These are phyloP conservation scores for Saccopteryx bilineata DNA, from an alignment of 2,113 vertebrate species.

Conservation along the genomic window DNA sequence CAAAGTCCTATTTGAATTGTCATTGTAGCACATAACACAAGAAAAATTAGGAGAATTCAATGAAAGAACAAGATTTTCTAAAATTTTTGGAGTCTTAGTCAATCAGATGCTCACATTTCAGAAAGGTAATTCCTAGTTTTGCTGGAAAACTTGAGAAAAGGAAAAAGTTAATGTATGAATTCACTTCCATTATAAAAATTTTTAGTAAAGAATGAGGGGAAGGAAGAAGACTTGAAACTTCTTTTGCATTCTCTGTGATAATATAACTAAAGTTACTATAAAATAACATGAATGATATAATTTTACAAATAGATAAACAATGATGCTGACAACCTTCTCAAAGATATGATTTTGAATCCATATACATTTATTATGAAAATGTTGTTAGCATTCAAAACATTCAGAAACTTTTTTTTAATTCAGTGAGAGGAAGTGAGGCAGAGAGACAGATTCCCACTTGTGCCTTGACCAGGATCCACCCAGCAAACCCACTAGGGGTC, in stretches of 20 bases:
- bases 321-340: constrained; percentile 9
- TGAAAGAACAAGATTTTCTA: constrained; percentile 14
- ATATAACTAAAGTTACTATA: neutral
- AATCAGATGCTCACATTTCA: neutral
- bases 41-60: constrained; percentile 1
- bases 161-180: neutral
- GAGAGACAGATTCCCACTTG: no score
- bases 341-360: neutral
- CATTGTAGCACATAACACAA: neutral
- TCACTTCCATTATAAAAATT: constrained; percentile 40
- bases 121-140: neutral
- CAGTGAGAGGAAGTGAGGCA: no score
- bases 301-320: constrained; percentile 12
- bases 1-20: neutral
- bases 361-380: constrained; percentile 49
- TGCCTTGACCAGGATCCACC: no score
- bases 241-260: neutral
- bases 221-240: neutral
- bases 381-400: neutral
- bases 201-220: neutral
- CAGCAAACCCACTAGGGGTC: no score
- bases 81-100: neutral
- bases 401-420: neutral
- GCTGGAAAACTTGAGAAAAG: constrained; percentile 51
- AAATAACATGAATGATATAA: neutral